Evolutionary conservation across 2,797 vertebrate genomes (phyloP), one percentile per base, ranked within the genome.

Genomic region (Phrynocephalus forsythii): DNA sequence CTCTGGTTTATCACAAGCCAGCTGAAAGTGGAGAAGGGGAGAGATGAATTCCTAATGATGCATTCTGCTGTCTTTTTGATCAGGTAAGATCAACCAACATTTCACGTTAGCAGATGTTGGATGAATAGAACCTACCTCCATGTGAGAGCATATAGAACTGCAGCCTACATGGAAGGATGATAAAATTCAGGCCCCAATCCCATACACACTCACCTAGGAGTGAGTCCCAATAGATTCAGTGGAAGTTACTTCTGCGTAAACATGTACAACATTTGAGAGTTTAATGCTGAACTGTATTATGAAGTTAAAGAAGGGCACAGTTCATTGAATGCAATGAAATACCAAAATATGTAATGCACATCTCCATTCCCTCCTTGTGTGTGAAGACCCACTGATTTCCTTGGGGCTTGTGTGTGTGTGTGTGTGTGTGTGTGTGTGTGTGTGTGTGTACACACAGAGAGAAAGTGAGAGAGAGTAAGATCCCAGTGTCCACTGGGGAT

Each of bases 61-160:
- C 82, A 73, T 2, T 26, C n/a, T 84, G 20, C 67, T 86, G 48
- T n/a, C 16, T 68, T 30, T n/a, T 90, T 91, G 87, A 67, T 86
- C 73, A 44, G 80, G 3, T 3, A 24, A 73, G 10, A n/a, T 1
- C 76, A 28, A 78, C 68, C 48, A 44, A 44, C 80, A 5, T 71
- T 85, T 86, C 84, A 77, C 79, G 6, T 30, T 67, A 16, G 11
- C 6, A 86, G 20, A 11, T 75, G 60, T 15, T 52, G n/a, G 82
- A 68, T 15, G 79, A 86, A 88, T 89, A 30, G 0, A 16, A 3
- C 0, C 38, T 44, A 75, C 28, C 66, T 24, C 60, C 24, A 75
- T 30, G 52, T 76, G 63, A 63, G 16, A 6, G 2, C n/a, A 15
- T 24, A 63, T 9, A 33, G 7, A 18, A 63, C 38, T 84, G 56